Conservation (phyloP, 2,888 invertebrate genomes). For the Xestia sexstrigata region DNA sequence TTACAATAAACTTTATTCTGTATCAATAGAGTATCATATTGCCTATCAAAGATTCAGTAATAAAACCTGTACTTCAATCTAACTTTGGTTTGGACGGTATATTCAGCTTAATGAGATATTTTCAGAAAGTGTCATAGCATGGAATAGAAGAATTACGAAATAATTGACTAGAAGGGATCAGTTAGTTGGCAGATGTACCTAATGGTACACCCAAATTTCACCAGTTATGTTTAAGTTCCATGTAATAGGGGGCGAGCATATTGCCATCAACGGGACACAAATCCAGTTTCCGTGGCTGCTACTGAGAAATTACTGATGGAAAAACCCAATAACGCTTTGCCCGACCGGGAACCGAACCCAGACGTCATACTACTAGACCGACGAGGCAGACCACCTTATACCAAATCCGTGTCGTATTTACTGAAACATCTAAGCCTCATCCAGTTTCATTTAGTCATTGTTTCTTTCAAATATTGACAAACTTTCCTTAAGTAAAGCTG, state of each 20-base stretch:
- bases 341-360: background rate
- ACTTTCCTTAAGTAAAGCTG: constrained; percentile 68
- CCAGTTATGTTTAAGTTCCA: too few relatives aligned
- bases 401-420: constrained; percentile 8
- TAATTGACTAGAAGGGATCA: constrained; percentile 2
- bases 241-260: too few relatives aligned
- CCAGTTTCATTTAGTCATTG: constrained; percentile 48
- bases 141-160: constrained; percentile 26
- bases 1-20: background rate
- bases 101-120: constrained; percentile 84
- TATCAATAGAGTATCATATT: constrained; percentile 73
- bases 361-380: background rate
- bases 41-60: constrained; percentile 83
- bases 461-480: constrained; percentile 81
- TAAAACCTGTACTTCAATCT: constrained; percentile 79
- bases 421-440: constrained; percentile 42
- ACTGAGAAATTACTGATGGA: too few relatives aligned
- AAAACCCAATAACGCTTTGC: background rate
- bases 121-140: constrained; percentile 69
- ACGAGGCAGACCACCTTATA: background rate
- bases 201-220: too few relatives aligned
- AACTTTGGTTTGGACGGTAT: constrained; percentile 81
- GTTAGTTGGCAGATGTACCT: background rate
- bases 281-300: too few relatives aligned
- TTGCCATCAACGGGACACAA: too few relatives aligned